Percentiles rank a stretch among this genome's conserved stretches.
phyloP scores from a whole-genome alignment of 92 coral and sea anemone species.

The Pocillopora meandrina region DNA sequence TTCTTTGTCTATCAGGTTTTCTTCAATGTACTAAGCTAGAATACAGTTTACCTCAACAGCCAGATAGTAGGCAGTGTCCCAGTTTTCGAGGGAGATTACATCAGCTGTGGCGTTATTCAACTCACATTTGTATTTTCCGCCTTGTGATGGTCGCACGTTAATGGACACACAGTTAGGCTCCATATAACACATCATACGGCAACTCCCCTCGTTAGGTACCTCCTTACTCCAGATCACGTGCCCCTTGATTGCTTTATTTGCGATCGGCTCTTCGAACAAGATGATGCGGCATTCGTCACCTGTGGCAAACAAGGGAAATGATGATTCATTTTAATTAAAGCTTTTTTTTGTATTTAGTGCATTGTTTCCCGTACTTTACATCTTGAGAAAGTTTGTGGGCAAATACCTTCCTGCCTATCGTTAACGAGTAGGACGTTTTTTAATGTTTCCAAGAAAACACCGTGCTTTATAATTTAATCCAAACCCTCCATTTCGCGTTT shows the following conservation, averaged over 20 bases:
- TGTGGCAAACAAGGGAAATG: background rate
- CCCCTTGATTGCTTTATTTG: background rate
- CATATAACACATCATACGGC: constrained; percentile 12
- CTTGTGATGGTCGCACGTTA: background rate
- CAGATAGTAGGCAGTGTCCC: background rate
- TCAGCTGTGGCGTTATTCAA: constrained; percentile 3
- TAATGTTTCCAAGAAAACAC: no score
- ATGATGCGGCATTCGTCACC: constrained; percentile 3
- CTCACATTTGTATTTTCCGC: constrained; percentile 4
- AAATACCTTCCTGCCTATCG: no score
- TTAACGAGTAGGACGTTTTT: no score
- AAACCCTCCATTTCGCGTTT: no score
- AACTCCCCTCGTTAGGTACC: background rate
- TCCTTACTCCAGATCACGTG: constrained; percentile 8
- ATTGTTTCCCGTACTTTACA: no score
- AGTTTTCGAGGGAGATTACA: background rate
- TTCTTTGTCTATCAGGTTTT: no score
- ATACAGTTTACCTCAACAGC: background rate
- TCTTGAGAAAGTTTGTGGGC: no score
- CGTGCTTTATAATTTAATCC: no score
- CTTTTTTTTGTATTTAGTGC: no score
- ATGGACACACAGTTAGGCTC: constrained; percentile 12
- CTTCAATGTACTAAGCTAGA: no score
- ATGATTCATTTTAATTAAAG: no score
- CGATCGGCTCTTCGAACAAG: constrained; percentile 4